Percentiles rank a stretch among this genome's conserved stretches.
phyloP scores from a whole-genome alignment of 37 sponge, comb jelly and placozoan species.

The Sycon ciliatum region DNA sequence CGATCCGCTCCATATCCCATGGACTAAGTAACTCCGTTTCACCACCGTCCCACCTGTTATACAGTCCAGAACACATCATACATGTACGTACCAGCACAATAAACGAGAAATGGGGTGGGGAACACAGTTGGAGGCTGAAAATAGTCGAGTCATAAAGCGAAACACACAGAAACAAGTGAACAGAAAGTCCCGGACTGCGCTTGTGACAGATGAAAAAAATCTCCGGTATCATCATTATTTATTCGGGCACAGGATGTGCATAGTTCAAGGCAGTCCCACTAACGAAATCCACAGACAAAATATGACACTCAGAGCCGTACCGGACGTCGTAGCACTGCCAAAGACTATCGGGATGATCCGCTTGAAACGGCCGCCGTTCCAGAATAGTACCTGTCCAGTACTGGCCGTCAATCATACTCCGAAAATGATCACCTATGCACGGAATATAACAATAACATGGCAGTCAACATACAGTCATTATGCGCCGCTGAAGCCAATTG shows the following conservation, averaged over 20 bases:
- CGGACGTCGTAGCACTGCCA: conserved; percentile 71
- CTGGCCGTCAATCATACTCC: conserved; percentile 51
- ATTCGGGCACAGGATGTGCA: too few species aligned
- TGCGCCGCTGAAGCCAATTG: too few species aligned
- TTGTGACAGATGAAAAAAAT: too few species aligned
- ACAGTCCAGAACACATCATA: too few species aligned
- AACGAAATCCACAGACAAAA: not conserved
- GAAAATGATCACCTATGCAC: conserved; percentile 28
- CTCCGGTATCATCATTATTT: too few species aligned
- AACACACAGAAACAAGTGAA: too few species aligned
- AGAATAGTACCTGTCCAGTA: conserved; percentile 56
- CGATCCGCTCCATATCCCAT: conserved; percentile 73
- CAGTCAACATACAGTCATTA: not conserved
- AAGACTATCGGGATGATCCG: conserved; percentile 40
- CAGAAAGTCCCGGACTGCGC: too few species aligned
- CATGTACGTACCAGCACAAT: too few species aligned
- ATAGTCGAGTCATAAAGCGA: too few species aligned
- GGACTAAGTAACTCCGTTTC: conserved; percentile 59
- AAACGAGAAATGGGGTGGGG: too few species aligned
- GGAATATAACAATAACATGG: not conserved
- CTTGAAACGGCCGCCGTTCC: conserved; percentile 32
- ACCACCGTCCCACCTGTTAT: conserved; percentile 35
- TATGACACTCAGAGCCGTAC: conserved; percentile 34
- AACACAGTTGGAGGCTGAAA: too few species aligned
- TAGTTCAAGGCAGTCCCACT: too few species aligned